phyloP scores from a whole-genome alignment of 2,888 invertebrate species.

The Laspeyria flexula region DNA sequence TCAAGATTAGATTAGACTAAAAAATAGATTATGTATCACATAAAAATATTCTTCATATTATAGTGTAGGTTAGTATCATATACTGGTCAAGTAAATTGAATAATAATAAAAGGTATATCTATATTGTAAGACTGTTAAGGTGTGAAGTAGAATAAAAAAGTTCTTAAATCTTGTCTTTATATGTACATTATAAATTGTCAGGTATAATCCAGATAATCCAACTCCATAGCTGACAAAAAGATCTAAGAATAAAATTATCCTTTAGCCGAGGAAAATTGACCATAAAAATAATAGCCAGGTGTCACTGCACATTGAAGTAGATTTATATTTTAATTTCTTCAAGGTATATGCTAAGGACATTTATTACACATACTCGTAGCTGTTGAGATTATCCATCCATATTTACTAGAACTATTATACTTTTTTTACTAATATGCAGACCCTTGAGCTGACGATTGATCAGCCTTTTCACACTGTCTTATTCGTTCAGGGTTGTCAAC shows the following conservation, averaged over 20 bases:
- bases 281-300: background rate
- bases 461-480: slow-evolving; percentile 19
- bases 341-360: background rate
- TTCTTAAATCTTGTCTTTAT: no score
- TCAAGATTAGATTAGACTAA: no score
- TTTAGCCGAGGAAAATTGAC: background rate
- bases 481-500: slow-evolving; percentile 27
- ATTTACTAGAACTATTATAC: slow-evolving; percentile 23
- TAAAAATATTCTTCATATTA: no score
- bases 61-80: no score
- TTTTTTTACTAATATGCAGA: slow-evolving; percentile 38
- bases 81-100: no score
- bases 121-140: no score
- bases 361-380: background rate
- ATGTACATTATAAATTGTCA: no score
- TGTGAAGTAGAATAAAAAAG: no score
- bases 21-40: no score
- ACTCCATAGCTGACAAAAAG: background rate
- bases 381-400: background rate
- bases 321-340: background rate
- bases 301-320: background rate
- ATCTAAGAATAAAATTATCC: background rate
- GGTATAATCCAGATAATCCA: background rate
- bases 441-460: slow-evolving; percentile 25
- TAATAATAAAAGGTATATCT: no score